Base-by-base conservation (phyloP, 1,140 invertebrate genomes). In the Cydia pomonella region DNA sequence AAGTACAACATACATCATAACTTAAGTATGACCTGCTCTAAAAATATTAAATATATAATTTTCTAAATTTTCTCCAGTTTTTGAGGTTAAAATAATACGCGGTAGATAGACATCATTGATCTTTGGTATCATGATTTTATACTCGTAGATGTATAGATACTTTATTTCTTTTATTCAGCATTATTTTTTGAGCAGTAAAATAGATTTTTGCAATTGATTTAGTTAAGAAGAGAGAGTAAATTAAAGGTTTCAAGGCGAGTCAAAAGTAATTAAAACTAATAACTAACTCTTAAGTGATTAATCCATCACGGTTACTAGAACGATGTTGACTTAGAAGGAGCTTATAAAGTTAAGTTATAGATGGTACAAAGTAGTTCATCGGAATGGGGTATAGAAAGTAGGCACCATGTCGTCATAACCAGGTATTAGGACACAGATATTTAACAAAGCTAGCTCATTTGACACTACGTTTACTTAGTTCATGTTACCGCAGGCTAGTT, bases 221-320 rank as follows among this genome's bases (percentile, higher is more conserved):
- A 13, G n/a, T 50, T 50, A n/a, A 50, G 47, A 50, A 50, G 47
- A 50, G n/a, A 44, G 41, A 44, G n/a, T 50, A 44, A 44, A 1
- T 2, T 44, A 50, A 50, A 18, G 47, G 16, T 50, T n/a, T n/a
- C 21, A 33, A 69, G 27, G 10, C 64, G 23, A 21, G 27, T 38
- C 16, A 33, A 38, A 18, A 33, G 64, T 69, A 69, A 69, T 69
- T 69, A 69, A 69, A 69, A 38, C 29, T 69, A 69, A 69, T 69
- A 69, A 38, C 64, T 18, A 59, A 69, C 16, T 33, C 64, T 69
- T 33, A 33, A 69, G 27, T 69, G 64, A 29, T 69, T 69, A 69
- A 69, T 69, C 64, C 64, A 38, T 69, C 64, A 69, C 27, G 29
- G 64, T 69, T 38, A 69, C 27, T 33, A 27, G 27, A 69, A 69